Evolutionary conservation across 2,888 invertebrate genomes (phyloP), one percentile per base, ranked within the genome.

Genomic region (Mythimna impura): DNA sequence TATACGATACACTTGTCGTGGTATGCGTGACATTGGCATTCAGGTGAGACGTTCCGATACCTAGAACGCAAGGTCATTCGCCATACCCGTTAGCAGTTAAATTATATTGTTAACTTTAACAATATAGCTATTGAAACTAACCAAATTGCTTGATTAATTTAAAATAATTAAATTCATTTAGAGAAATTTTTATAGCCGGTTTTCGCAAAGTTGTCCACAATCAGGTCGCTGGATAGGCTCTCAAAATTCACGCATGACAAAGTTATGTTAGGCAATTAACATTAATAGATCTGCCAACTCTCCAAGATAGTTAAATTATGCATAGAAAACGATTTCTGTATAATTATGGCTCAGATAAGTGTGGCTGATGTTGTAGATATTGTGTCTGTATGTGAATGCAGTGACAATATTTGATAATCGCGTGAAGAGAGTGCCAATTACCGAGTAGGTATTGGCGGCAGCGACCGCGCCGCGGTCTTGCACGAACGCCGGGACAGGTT

Each of bases 11-110:
- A 72, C 80, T 75, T 85, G 83, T 79, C 83, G 86, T 77, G 86
- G 88, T 90, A 87, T 88, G 86, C 80, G 87, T 91, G 91, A 90
- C 91, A 93, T 94, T 94, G 94, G 92, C 94, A 94, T 93, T 94
- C 93, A 94, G 91, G 90, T 93, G 91, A 92, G 92, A 92, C 94
- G 91, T 85, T 89, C 85, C 86, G 90, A 89, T 91, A 92, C 89
- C 88, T 91, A 91, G 91, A 91, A 90, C 86, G 89, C 92, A 93
- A 93, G 93, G 93, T 90, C 92, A 91, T 88, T 88, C 86, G 84
- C 88, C 84, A 88, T 91, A 91, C 88, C 85, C 82, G 89, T 89
- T 89, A 86, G 86, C 86, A 89, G 89, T 89, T 82, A 89, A 89
- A 91, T 92, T 87, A 86, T 79, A 85, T 83, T 71, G 82, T 82